Evolutionary conservation across 2,888 invertebrate genomes (phyloP).

Genomic region (Nymphalis c-album): DNA sequence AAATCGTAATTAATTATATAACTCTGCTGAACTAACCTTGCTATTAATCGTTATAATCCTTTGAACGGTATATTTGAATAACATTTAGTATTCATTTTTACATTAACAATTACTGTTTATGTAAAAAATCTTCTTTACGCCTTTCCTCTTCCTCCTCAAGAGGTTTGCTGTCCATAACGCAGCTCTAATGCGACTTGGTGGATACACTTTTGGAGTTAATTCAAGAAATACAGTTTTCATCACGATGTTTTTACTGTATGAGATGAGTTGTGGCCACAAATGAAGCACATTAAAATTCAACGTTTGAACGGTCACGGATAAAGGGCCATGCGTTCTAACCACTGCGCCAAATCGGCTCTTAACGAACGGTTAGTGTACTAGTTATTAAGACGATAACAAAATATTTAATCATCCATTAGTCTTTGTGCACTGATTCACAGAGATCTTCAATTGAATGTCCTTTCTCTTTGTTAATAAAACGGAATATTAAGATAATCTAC

Average conservation of each 20-base stretch:
- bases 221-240: too few relatives aligned
- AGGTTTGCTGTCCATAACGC: too few relatives aligned
- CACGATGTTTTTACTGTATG: too few relatives aligned
- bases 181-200: too few relatives aligned
- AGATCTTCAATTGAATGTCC: conserved; percentile 40
- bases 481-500: conserved; percentile 37
- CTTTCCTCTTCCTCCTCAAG: neutral
- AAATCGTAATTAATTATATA: conserved; percentile 22
- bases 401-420: conserved; percentile 38
- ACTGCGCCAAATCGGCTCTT: too few relatives aligned
- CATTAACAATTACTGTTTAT: neutral
- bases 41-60: conserved; percentile 16
- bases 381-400: conserved; percentile 42
- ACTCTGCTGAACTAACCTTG: conserved; percentile 7
- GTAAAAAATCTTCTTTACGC: neutral
- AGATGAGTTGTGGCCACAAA: too few relatives aligned
- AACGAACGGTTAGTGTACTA: neutral
- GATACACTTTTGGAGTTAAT: too few relatives aligned
- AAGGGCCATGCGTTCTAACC: too few relatives aligned
- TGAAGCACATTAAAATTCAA: too few relatives aligned
- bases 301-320: too few relatives aligned
- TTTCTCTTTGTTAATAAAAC: conserved; percentile 37
- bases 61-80: conserved; percentile 10
- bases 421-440: conserved; percentile 36
- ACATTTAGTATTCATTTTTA: neutral